These are phyloP conservation scores for Idris sp. DNA, from an alignment of 1,140 invertebrate genomes.

Conservation along the genomic window DNA sequence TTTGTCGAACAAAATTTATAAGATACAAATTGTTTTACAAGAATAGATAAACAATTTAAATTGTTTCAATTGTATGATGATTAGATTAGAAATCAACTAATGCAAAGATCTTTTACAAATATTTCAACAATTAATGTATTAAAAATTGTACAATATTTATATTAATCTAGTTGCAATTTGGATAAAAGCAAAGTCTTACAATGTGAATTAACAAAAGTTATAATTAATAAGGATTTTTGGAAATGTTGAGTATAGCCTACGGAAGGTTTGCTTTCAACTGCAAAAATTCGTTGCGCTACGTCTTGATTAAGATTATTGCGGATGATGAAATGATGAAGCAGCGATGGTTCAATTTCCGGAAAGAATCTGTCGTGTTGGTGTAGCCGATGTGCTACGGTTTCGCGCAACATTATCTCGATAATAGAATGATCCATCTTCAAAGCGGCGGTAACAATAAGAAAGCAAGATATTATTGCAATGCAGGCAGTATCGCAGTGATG, in stretches of 20 bases:
- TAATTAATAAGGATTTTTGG: background rate
- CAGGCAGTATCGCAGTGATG: conserved; percentile 63
- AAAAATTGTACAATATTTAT: no score
- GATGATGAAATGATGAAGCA: conserved; percentile 24
- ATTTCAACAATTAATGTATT: no score
- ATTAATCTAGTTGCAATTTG: no score
- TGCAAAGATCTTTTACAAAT: no score
- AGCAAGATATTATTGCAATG: conserved; percentile 68
- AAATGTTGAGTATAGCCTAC: no score
- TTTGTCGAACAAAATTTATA: background rate
- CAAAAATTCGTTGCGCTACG: conserved; percentile 3
- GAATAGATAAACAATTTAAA: no score
- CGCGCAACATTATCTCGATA: conserved; percentile 68
- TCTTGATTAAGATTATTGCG: conserved; percentile 24
- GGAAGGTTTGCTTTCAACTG: conserved; percentile 1
- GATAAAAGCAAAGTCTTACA: no score
- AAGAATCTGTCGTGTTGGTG: conserved; percentile 49
- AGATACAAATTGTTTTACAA: no score
- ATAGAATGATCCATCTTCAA: conserved; percentile 71
- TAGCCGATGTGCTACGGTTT: conserved; percentile 13
- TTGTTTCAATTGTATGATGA: no score
- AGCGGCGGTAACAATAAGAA: conserved; percentile 69
- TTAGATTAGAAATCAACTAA: no score
- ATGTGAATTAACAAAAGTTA: no score
- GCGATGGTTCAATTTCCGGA: conserved; percentile 47